phyloP scores from a whole-genome alignment of 2,113 vertebrate genomes.

The Misgurnus anguillicaudatus region DNA sequence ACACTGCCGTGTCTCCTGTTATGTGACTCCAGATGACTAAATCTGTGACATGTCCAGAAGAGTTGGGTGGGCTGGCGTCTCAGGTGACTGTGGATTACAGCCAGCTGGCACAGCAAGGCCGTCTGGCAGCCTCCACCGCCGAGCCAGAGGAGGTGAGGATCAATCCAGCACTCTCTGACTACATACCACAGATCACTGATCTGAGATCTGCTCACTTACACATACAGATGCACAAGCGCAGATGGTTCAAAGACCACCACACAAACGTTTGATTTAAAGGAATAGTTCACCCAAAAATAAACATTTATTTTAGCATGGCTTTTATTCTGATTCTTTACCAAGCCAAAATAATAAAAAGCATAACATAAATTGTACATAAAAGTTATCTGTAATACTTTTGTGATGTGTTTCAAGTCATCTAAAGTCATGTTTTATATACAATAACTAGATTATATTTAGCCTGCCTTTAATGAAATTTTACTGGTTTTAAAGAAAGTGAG shows the following conservation, averaged over 20 bases:
- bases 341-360: not conserved
- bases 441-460: too few species aligned
- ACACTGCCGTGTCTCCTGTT: not conserved
- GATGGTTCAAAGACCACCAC: not conserved
- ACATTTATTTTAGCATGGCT: too few species aligned
- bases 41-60: conserved; percentile 96
- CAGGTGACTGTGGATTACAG: conserved; percentile 97
- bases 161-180: not conserved
- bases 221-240: conserved; percentile 31
- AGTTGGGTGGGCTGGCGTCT: conserved; percentile 94
- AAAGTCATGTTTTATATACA: too few species aligned
- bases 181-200: conserved; percentile 13
- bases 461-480: too few species aligned
- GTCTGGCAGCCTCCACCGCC: conserved; percentile 92
- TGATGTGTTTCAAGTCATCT: too few species aligned
- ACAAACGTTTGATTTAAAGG: not conserved
- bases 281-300: not conserved
- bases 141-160: conserved; percentile 90
- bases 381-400: too few species aligned
- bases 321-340: not conserved
- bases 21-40: conserved; percentile 90
- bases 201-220: conserved; percentile 21
- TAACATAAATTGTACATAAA: too few species aligned
- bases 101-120: conserved; percentile 93
- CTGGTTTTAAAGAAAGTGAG: too few species aligned